These are phyloP conservation scores for Aphodius sticticus DNA, from an alignment of 2,888 invertebrate species.

Conservation along the genomic window DNA sequence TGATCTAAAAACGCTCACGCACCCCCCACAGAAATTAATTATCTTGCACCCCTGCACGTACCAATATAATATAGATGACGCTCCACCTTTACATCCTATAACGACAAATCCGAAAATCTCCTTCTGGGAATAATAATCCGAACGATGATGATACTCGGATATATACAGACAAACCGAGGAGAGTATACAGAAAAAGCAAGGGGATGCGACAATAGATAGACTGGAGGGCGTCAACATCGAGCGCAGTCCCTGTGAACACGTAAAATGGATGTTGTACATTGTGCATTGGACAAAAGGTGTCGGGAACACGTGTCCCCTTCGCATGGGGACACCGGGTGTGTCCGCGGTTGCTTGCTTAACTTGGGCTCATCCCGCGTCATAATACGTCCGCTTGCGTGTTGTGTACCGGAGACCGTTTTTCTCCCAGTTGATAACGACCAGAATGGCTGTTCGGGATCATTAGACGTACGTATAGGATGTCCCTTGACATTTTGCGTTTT, in stretches of 20 bases:
- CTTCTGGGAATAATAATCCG: neutral
- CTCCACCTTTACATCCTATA: neutral
- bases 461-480: too few relatives aligned
- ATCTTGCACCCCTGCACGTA: neutral
- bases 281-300: conserved; percentile 43
- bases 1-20: neutral
- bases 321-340: conserved; percentile 37
- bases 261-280: conserved; percentile 44
- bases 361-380: too few relatives aligned
- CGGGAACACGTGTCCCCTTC: conserved; percentile 43
- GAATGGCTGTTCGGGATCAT: too few relatives aligned
- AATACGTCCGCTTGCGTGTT: too few relatives aligned
- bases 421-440: too few relatives aligned
- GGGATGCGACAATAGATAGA: conserved; percentile 12
- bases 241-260: conserved; percentile 28
- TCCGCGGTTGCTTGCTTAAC: neutral
- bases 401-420: too few relatives aligned
- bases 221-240: conserved; percentile 30
- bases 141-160: conserved; percentile 14
- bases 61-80: neutral
- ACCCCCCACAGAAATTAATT: neutral
- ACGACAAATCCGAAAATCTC: conserved; percentile 33
- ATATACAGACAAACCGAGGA: conserved; percentile 6
- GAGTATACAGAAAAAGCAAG: neutral
- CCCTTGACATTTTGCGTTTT: too few relatives aligned